phyloP scores from a whole-genome alignment of 2,797 vertebrate genomes.

The Chromobotia macracanthus region DNA sequence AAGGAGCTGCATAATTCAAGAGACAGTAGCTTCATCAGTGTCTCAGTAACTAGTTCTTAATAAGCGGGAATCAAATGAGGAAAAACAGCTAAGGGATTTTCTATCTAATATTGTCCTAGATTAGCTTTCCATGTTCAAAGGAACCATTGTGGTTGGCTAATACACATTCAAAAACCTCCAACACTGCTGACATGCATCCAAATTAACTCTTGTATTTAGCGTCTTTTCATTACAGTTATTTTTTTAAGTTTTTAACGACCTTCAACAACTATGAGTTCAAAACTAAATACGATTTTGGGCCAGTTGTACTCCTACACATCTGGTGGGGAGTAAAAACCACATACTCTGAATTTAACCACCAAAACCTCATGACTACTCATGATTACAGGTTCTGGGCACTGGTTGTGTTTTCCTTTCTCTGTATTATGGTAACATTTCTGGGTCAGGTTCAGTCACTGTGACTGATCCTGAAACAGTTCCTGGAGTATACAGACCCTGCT shows the following conservation, averaged over 20 bases:
- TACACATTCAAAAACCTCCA: neutral
- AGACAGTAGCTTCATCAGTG: constrained; percentile 39
- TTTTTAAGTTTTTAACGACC: neutral
- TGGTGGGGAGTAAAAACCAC: neutral
- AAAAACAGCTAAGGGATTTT: neutral
- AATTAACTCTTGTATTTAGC: constrained; percentile 11
- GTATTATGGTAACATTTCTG: neutral
- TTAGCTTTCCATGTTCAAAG: neutral
- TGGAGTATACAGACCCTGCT: neutral
- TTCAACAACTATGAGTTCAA: neutral
- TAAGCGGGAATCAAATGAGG: constrained; percentile 38
- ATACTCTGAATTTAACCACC: neutral
- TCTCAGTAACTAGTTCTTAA: constrained; percentile 43
- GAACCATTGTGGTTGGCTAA: neutral
- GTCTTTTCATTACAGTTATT: neutral
- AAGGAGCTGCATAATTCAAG: constrained; percentile 36
- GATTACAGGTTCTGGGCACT: neutral
- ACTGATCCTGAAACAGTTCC: neutral
- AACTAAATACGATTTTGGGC: too few species aligned
- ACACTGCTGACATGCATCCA: neutral
- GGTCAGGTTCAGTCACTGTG: neutral
- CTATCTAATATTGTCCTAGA: constrained; percentile 7
- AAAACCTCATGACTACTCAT: neutral
- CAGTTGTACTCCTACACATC: neutral
- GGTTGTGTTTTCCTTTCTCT: neutral